Conservation (phyloP, 2,888 invertebrate species). For the Dendrolimus pini region DNA sequence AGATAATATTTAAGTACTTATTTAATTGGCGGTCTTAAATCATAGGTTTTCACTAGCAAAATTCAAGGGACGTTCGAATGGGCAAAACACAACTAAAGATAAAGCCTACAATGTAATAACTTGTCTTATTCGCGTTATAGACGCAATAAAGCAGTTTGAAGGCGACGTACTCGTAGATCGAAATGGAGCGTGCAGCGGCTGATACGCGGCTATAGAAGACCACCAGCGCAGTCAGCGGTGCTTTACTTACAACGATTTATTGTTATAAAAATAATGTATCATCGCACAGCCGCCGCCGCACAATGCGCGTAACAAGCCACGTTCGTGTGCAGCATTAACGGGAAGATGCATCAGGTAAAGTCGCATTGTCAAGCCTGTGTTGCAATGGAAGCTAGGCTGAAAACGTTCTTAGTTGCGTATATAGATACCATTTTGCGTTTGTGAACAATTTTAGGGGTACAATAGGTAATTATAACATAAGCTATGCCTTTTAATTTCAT, state of each 20-base stretch:
- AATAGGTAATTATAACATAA: too few relatives aligned
- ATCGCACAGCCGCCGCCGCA: slow-evolving; percentile 53
- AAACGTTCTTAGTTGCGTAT: too few relatives aligned
- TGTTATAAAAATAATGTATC: slow-evolving; percentile 77
- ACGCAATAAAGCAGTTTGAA: background rate
- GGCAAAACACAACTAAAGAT: too few relatives aligned
- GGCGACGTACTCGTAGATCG: background rate
- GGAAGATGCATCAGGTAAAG: slow-evolving; percentile 32
- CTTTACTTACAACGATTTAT: slow-evolving; percentile 74
- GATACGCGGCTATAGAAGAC: slow-evolving; percentile 27
- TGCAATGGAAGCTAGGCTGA: slow-evolving; percentile 18
- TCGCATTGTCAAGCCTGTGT: slow-evolving; percentile 14
- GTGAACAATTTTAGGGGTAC: too few relatives aligned
- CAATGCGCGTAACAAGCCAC: slow-evolving; percentile 69
- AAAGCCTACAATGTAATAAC: too few relatives aligned
- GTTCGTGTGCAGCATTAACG: slow-evolving; percentile 53
- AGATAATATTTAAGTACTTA: too few relatives aligned
- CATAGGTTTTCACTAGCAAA: too few relatives aligned
- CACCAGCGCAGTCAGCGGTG: slow-evolving; percentile 61
- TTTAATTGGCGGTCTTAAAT: too few relatives aligned
- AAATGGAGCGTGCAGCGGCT: background rate
- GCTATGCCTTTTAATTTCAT: too few relatives aligned
- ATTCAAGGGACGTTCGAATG: too few relatives aligned
- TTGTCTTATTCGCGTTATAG: too few relatives aligned
- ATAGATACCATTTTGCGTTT: too few relatives aligned